Percentiles rank a stretch among this genome's conserved stretches.
Evolutionary conservation across 2,113 vertebrate genomes (phyloP).

Genomic region (Stigmatopora nigra): DNA sequence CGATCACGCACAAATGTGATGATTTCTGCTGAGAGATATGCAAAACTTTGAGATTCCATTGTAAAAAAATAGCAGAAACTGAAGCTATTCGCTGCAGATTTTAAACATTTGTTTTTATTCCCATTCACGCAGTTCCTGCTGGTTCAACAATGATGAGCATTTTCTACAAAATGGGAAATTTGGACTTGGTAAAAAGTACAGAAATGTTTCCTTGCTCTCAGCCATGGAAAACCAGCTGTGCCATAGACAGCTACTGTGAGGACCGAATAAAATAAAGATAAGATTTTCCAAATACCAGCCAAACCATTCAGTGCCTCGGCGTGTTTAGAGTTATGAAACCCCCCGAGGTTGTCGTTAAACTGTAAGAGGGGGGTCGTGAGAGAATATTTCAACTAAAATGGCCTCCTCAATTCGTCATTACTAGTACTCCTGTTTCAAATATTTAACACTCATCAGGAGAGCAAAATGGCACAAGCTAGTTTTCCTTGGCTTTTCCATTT

Average conservation of each 20-base stretch:
- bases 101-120: constrained; percentile 45
- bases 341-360: constrained; percentile 23
- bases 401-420: neutral
- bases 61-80: too few species aligned
- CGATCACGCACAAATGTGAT: constrained; percentile 57
- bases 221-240: constrained; percentile 62
- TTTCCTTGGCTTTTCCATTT: constrained; percentile 35
- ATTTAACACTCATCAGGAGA: neutral
- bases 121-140: constrained; percentile 38
- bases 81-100: too few species aligned
- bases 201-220: constrained; percentile 18
- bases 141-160: constrained; percentile 25
- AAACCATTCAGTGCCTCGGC: constrained; percentile 13
- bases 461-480: constrained; percentile 35
- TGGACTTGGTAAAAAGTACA: constrained; percentile 19
- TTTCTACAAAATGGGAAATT: constrained; percentile 22
- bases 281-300: constrained; percentile 19
- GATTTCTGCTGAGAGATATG: constrained; percentile 55
- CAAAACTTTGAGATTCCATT: constrained; percentile 13
- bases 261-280: neutral
- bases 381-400: neutral
- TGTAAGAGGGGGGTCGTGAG: constrained; percentile 7
- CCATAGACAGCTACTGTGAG: constrained; percentile 15
- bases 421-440: constrained; percentile 3
- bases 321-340: constrained; percentile 25